Conservation (phyloP, 1,140 invertebrate genomes). For the Drosophila yakuba region DNA sequence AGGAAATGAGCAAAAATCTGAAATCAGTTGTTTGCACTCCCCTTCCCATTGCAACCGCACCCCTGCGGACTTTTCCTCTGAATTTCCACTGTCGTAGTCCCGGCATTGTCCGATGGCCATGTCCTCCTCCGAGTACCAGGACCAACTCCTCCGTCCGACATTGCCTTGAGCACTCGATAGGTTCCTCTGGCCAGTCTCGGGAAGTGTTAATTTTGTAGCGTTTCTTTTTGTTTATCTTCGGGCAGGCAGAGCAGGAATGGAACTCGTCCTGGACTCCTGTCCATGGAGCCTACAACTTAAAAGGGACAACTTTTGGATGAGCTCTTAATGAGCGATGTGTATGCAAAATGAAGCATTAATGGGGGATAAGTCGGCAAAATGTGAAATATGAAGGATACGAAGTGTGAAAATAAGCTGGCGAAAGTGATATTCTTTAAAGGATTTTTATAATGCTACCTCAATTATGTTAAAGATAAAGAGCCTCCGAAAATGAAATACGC, state of each 20-base stretch:
- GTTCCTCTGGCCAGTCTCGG: slow-evolving; percentile 47
- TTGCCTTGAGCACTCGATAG: slow-evolving; percentile 74
- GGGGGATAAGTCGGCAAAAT: slow-evolving; percentile 32
- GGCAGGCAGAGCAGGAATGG: slow-evolving; percentile 1
- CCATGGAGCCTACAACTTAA: slow-evolving; percentile 34
- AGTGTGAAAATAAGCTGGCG: slow-evolving; percentile 26
- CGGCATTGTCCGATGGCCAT: slow-evolving; percentile 48
- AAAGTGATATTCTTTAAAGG: slow-evolving; percentile 21
- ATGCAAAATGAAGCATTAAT: slow-evolving; percentile 45
- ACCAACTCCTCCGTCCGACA: slow-evolving; percentile 46
- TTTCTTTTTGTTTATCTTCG: slow-evolving; percentile 73
- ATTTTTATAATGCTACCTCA: slow-evolving; percentile 32
- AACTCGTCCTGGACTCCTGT: slow-evolving; percentile 9
- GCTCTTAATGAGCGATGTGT: slow-evolving; percentile 61
- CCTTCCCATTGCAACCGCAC: neutral
- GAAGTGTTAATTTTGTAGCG: slow-evolving; percentile 80
- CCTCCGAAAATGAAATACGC: neutral
- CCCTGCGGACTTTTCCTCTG: neutral
- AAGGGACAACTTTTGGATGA: slow-evolving; percentile 61
- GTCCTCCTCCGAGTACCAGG: slow-evolving; percentile 25
- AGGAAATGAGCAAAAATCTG: slow-evolving; percentile 73
- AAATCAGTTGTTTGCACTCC: slow-evolving; percentile 75
- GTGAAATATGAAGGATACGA: slow-evolving; percentile 18
- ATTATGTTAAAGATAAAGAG: slow-evolving; percentile 27
- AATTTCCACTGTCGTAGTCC: slow-evolving; percentile 23